These are phyloP conservation scores for Ephydatia muelleri DNA, from an alignment of 37 sponge, comb jelly and placozoan species.

Conservation along the genomic window DNA sequence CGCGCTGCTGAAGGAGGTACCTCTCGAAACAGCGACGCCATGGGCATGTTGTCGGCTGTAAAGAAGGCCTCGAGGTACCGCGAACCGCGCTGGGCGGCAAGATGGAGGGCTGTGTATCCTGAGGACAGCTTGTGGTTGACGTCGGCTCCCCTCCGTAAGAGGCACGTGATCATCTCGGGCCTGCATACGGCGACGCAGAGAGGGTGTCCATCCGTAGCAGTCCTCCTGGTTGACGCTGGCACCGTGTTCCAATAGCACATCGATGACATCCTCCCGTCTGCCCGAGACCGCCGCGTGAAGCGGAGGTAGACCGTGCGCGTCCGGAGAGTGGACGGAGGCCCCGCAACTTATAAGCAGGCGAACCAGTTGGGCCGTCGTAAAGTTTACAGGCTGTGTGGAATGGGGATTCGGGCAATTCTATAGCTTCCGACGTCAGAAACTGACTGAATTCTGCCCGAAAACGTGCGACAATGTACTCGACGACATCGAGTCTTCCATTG, in stretches of 20 bases:
- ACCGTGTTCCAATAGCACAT: constrained; percentile 43
- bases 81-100: constrained; percentile 23
- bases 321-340: no score
- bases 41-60: constrained; percentile 26
- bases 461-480: no score
- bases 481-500: no score
- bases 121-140: constrained; percentile 33
- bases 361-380: no score
- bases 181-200: constrained; percentile 49
- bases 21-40: constrained; percentile 17
- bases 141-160: constrained; percentile 48
- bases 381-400: no score
- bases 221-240: constrained; percentile 47
- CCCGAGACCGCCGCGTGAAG: constrained; percentile 62
- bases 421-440: no score
- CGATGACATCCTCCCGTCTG: constrained; percentile 44
- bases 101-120: constrained; percentile 61
- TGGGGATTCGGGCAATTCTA: no score
- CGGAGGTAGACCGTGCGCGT: background rate
- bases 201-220: constrained; percentile 13
- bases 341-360: no score
- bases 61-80: constrained; percentile 40
- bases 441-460: no score
- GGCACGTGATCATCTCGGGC: constrained; percentile 28
- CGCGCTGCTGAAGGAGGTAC: constrained; percentile 16